These are phyloP conservation scores for Indri indri DNA, from an alignment of 2,113 vertebrate genomes.

Conservation along the genomic window DNA sequence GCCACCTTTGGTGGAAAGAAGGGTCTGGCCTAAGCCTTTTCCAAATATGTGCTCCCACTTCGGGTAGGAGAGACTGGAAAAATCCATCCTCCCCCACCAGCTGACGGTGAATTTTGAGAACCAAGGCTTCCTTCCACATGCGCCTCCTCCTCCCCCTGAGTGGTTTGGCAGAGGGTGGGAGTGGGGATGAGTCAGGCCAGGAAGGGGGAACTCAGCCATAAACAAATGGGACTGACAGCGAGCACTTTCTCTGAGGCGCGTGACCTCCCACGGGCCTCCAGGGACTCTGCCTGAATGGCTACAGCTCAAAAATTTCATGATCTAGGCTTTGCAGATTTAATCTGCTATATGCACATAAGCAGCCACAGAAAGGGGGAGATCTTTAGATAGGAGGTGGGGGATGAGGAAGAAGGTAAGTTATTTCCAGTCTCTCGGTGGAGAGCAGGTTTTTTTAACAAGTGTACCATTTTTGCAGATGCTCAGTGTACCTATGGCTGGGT, in stretches of 20 bases:
- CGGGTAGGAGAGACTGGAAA: slow-evolving; percentile 29
- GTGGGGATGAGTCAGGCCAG: background rate
- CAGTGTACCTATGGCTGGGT: background rate
- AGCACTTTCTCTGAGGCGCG: background rate
- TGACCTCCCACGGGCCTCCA: background rate
- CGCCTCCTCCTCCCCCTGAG: background rate
- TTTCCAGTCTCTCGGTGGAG: background rate
- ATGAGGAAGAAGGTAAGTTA: background rate
- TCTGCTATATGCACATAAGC: rapidly evolving
- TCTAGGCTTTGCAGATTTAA: background rate
- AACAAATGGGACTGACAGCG: background rate
- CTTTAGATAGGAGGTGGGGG: background rate
- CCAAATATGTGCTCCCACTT: background rate
- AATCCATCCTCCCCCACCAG: background rate
- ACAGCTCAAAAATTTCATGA: background rate
- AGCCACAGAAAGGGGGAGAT: background rate
- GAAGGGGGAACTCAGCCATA: slow-evolving; percentile 23
- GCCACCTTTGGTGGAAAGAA: background rate
- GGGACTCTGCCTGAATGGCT: background rate
- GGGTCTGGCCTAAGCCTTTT: background rate
- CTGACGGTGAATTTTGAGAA: background rate
- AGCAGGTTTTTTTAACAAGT: background rate
- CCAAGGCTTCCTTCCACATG: background rate
- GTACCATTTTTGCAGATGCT: background rate
- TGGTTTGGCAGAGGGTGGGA: background rate